phyloP scores from a whole-genome alignment of 2,113 vertebrate genomes.

The Microcebus jonahi region DNA sequence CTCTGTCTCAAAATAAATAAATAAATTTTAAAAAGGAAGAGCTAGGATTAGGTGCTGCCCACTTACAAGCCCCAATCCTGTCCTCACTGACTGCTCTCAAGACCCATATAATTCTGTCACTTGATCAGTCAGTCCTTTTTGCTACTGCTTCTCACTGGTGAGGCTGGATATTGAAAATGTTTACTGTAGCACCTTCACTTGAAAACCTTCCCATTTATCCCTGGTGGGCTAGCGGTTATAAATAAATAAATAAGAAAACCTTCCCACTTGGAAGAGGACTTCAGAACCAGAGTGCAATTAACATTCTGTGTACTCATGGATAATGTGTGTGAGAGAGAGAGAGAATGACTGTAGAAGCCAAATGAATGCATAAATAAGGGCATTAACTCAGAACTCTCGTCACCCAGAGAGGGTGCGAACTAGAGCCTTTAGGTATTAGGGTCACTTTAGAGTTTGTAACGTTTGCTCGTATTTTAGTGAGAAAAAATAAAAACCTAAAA shows the following conservation, averaged over 20 bases:
- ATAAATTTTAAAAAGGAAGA: background rate
- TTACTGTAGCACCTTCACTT: background rate
- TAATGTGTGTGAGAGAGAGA: too few relatives aligned
- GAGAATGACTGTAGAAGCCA: background rate
- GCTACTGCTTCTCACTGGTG: background rate
- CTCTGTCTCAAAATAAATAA: too few relatives aligned
- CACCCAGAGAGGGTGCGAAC: background rate
- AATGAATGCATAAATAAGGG: background rate
- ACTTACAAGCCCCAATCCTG: background rate
- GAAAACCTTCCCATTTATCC: background rate
- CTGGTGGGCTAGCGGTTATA: too few relatives aligned
- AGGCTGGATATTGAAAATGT: background rate
- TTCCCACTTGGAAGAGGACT: background rate
- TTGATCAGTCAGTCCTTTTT: background rate
- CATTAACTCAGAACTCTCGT: background rate
- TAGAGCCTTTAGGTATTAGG: background rate
- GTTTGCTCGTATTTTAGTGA: background rate
- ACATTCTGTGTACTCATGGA: background rate
- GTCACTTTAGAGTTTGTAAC: background rate
- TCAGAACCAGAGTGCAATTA: background rate
- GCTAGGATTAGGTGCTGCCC: background rate
- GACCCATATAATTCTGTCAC: background rate
- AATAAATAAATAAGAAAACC: background rate
- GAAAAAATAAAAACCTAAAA: constrained; percentile 19
- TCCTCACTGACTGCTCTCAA: background rate